Conservation (phyloP, 2,113 vertebrate species). For the Caracal caracal region DNA sequence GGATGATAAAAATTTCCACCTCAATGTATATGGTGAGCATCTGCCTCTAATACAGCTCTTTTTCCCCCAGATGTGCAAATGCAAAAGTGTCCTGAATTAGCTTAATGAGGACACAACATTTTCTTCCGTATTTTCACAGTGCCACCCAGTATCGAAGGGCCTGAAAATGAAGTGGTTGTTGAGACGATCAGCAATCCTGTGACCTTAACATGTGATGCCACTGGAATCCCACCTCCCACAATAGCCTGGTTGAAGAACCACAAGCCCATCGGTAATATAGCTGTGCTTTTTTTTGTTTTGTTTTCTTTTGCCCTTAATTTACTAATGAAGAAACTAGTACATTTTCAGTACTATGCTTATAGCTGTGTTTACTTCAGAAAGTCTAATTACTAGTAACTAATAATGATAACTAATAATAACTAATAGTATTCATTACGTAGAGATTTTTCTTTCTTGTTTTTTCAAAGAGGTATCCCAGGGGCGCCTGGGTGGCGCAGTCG, state of each 20-base stretch:
- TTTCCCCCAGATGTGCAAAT: slow-evolving; percentile 72
- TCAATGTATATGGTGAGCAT: slow-evolving; percentile 94
- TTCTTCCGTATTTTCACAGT: slow-evolving; percentile 86
- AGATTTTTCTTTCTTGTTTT: neutral
- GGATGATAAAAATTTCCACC: slow-evolving; percentile 97
- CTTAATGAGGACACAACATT: neutral
- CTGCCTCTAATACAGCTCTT: slow-evolving; percentile 71
- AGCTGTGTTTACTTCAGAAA: neutral
- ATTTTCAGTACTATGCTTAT: neutral
- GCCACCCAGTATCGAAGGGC: slow-evolving; percentile 93
- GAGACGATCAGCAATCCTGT: slow-evolving; percentile 93
- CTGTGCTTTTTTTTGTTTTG: neutral
- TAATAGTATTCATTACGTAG: neutral
- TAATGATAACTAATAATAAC: too few species aligned
- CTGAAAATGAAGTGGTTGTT: slow-evolving; percentile 86
- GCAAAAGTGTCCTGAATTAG: slow-evolving; percentile 20
- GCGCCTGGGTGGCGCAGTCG: too few species aligned
- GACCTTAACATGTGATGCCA: slow-evolving; percentile 92
- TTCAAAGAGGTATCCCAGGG: neutral
- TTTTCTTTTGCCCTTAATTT: neutral
- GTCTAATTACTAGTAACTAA: neutral
- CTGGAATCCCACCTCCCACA: slow-evolving; percentile 94
- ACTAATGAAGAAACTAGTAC: neutral
- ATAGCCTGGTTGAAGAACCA: slow-evolving; percentile 95
- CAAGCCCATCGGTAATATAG: slow-evolving; percentile 89